Evolutionary conservation across 2,113 vertebrate species (phyloP).

Genomic region (Monopterus albus): DNA sequence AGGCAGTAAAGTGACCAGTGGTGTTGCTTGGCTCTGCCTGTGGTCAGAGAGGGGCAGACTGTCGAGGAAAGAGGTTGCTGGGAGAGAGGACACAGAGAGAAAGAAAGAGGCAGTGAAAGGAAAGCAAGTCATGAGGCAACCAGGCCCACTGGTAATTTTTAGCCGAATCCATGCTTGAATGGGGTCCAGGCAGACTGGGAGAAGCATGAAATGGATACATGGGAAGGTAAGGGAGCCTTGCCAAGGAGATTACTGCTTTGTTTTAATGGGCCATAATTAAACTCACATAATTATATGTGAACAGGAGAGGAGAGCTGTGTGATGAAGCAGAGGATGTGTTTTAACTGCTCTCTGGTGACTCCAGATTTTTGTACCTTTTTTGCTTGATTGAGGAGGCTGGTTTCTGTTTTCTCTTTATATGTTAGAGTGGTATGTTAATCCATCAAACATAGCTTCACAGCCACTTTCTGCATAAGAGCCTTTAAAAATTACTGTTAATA

Average conservation of each 20-base stretch:
- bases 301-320: background rate
- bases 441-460: background rate
- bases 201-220: conserved; percentile 95
- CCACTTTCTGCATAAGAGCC: background rate
- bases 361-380: background rate
- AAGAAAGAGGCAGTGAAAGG: conserved; percentile 37
- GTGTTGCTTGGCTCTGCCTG: conserved; percentile 77
- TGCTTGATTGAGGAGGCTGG: too few relatives aligned
- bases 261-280: background rate
- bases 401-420: background rate
- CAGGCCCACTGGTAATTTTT: conserved; percentile 69
- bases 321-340: background rate
- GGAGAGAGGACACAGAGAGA: conserved; percentile 47
- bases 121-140: conserved; percentile 82
- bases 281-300: conserved; percentile 7
- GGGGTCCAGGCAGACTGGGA: conserved; percentile 82
- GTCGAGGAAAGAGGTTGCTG: conserved; percentile 70
- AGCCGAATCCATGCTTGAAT: conserved; percentile 84
- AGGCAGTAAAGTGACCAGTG: conserved; percentile 92
- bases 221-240: conserved; percentile 88
- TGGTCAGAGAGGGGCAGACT: conserved; percentile 83
- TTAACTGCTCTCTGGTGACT: background rate
- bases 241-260: background rate
- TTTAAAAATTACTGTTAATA: too few relatives aligned
- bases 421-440: background rate